Base-by-base conservation (phyloP, 2,113 vertebrate genomes). In the Charadrius vociferus region DNA sequence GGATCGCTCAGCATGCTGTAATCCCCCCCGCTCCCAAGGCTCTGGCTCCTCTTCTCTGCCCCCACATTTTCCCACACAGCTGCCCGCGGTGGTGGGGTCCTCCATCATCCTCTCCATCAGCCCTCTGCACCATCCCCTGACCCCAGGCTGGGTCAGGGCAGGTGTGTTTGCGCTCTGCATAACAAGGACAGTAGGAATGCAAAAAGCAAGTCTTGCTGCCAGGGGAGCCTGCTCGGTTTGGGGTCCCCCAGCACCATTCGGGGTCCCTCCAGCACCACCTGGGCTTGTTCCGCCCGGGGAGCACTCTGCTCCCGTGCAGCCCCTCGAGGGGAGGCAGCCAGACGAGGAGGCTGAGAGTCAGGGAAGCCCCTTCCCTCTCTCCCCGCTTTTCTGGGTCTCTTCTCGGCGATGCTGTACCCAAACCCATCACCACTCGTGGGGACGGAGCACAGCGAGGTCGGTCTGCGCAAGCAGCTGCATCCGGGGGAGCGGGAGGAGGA, bases 371-470 rank as follows among this genome's bases (percentile, higher is more conserved):
- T 78, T 23, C 29, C 26, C 65, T 80, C 82, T 24, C 67, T 21
- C 29, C 39, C 22, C 32, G 30, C 71, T 70, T 66, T 30, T 45
- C 73, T 16, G 21, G 67, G n/a, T 55, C 70, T 56, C n/a, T 72
- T 39, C 88, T 63, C 20, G 10, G 30, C 0, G 0, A 15, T 8
- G 12, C 52, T 23, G 13, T 14, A 9, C 71, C 80, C 90, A 19
- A 67, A 77, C 16, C 9, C 0, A 36, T 53, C 72, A 2, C 4
- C 37, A 23, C 0, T 0, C 34, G 73, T 8, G 0, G 20, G 27
- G 27, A 22, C 1, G 19, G 61, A 94, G 15, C 59, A 7, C 79
- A 18, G 55, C 2, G 1, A 73, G 59, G 5, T 14, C 45, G 0
- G 32, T 19, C 75, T 4, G 53, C 0, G 4, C 81, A 21, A 74